Base-by-base conservation (phyloP, 2,888 invertebrate species). In the Carabus problematicus region DNA sequence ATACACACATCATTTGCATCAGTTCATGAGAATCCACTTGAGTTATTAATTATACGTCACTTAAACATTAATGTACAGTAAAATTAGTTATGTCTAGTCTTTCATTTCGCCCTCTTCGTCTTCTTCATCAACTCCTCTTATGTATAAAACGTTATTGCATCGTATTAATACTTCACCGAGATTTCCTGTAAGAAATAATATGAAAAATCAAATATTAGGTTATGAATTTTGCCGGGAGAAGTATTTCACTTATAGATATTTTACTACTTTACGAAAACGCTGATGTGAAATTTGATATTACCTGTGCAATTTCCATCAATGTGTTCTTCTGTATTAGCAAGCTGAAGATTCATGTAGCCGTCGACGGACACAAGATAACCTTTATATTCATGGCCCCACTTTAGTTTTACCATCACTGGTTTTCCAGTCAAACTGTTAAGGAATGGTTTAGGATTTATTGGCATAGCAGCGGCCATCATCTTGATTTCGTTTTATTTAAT, bases 301-400 rank as follows among this genome's bases (percentile, higher is more conserved):
- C 98, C 97, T 75, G 97, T 95, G 73, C 91, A 88, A 72, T 87
- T 88, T 64, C 97, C 97, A 78, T 98, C 97, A 72, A 98, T 94
- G 78, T 91, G 94, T 85, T 99, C 99, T 83, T 99, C 98, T 8
- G 98, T 95, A 80, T 98, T 98, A 0, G 98, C 98, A 71, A 99
- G 83, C 84, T 99, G 97, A 74, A 99, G 84, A 81, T 99, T 99
- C 99, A 99, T 99, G 80, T 99, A 99, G 7, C 96, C 95, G 83
- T 99, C 99, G 0, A 97, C 96, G 3, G 98, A 98, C 0, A 99
- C 98, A 42, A 99, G 85, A 75, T 95, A 93, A 11, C 99, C 99
- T 87, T 97, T 97, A 83, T 99, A 99, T 83, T 99, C 98, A 82
- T 98, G 98, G 40, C 99, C 98, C 99, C 99, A 99, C 81, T 99